Conservation (phyloP, 2,113 vertebrate species). For the Equus quagga region DNA sequence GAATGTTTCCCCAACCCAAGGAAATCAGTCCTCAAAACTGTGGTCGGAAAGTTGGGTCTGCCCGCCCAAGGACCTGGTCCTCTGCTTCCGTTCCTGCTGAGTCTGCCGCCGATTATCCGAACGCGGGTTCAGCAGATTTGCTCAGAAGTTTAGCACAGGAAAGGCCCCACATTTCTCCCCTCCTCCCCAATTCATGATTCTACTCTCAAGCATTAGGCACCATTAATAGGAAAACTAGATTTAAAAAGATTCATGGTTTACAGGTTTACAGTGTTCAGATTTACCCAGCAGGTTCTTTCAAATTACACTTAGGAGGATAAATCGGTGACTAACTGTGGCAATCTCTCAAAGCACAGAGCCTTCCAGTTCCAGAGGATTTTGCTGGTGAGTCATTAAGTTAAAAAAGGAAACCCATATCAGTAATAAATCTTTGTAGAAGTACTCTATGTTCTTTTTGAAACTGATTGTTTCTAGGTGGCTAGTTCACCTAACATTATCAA, state of each 20-base stretch:
- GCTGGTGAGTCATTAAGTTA: slow-evolving; percentile 76
- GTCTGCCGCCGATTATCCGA: neutral
- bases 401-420: slow-evolving; percentile 69
- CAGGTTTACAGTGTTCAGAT: slow-evolving; percentile 45
- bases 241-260: slow-evolving; percentile 44
- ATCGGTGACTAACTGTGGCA: slow-evolving; percentile 43
- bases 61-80: neutral
- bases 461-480: slow-evolving; percentile 74
- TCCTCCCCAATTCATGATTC: neutral
- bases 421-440: slow-evolving; percentile 70
- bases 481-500: slow-evolving; percentile 60
- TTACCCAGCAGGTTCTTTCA: slow-evolving; percentile 62
- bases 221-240: slow-evolving; percentile 22
- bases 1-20: neutral
- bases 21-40: too few species aligned
- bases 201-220: neutral
- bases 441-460: slow-evolving; percentile 74
- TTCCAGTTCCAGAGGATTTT: slow-evolving; percentile 70
- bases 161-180: neutral
- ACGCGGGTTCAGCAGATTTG: neutral
- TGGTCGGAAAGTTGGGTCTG: neutral
- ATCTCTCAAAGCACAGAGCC: slow-evolving; percentile 53
- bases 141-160: neutral
- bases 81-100: neutral
- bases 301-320: slow-evolving; percentile 44